A percentile compares a stretch with the other conserved stretches of the same genome.
Evolutionary conservation across 1,140 invertebrate species (phyloP).

Genomic region (Heliconius himera): DNA sequence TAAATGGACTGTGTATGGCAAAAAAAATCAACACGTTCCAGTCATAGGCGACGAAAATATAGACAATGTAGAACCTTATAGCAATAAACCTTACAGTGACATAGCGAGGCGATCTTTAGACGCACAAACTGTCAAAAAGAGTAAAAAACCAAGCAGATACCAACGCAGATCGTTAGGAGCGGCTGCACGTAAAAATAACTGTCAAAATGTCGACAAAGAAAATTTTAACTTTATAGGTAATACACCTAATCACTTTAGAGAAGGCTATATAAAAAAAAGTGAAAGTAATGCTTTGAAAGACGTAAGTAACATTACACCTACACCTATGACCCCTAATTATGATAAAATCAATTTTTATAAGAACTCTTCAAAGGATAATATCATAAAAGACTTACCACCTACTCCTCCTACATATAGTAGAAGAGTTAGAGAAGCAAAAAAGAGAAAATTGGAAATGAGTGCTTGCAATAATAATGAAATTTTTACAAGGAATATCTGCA

Average conservation of each 20-base stretch:
- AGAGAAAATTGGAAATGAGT: slow-evolving; percentile 75
- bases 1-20: slow-evolving; percentile 78
- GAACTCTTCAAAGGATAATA: slow-evolving; percentile 62
- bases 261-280: slow-evolving; percentile 71
- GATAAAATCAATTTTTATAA: slow-evolving; percentile 60
- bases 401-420: slow-evolving; percentile 74
- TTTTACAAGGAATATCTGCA: slow-evolving; percentile 64
- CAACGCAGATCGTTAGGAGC: slow-evolving; percentile 72
- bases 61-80: slow-evolving; percentile 45
- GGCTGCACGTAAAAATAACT: slow-evolving; percentile 60
- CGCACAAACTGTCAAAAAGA: slow-evolving; percentile 68
- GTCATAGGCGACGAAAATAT: slow-evolving; percentile 47
- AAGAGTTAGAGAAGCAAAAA: slow-evolving; percentile 75
- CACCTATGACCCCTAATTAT: slow-evolving; percentile 59
- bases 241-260: slow-evolving; percentile 74
- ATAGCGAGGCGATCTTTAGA: slow-evolving; percentile 66
- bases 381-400: slow-evolving; percentile 64
- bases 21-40: slow-evolving; percentile 67
- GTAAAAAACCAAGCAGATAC: slow-evolving; percentile 75
- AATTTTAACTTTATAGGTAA: slow-evolving; percentile 72
- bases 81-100: slow-evolving; percentile 50
- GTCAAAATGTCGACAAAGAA: slow-evolving; percentile 70
- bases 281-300: slow-evolving; percentile 70
- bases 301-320: slow-evolving; percentile 76
- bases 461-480: slow-evolving; percentile 54